Base-by-base conservation (phyloP, 2,113 vertebrate genomes). In the Halichoerus grypus region DNA sequence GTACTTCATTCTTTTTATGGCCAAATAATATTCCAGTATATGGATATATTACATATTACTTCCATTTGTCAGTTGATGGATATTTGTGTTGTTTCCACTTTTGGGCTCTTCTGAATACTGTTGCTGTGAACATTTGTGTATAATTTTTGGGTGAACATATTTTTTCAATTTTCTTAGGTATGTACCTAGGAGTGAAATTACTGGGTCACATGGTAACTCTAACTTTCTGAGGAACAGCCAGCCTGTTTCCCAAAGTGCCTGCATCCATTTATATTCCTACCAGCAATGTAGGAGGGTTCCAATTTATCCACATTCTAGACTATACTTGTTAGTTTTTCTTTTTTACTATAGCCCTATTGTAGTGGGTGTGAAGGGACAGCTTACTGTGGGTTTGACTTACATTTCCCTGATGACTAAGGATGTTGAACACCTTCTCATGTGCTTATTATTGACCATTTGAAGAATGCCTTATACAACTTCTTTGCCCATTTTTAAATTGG, bases 221-320 rank as follows among this genome's bases (percentile, higher is more conserved):
- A 83, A 55, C 24, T 61, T 67, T 85, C 81, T 90, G 59, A 88
- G 59, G 88, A 71, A 79, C 36, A 89, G 55, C 18, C 80, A 76
- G 51, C 72, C 53, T 97, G 63, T 74, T 92, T 69, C 72, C 82
- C 53, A 57, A 80, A 65, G 71, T 84, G 19, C 15, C 21, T 84
- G 36, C 22, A 88, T 83, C 28, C 85, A 74, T 96, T 97, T 93
- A 42, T 89, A 92, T 94, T 67, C 28, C 55, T 8, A 74, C 31
- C 9, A 67, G 33, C 22, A n/a, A 72, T 42, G 33, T 76, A 82
- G 6, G 26, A 65, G 33, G 5, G 7, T 86, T 92, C 72, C 15
- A 89, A 46, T 92, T 95, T 93, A 46, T 92, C 49, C 9, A 80
- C 7, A 22, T 28, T 31, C n/a, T 88, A 12, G 21, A 18, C 33